Percentiles rank a stretch among this genome's conserved stretches.
Evolutionary conservation across 2,888 invertebrate genomes (phyloP).

Genomic region (Abrostola tripartita): DNA sequence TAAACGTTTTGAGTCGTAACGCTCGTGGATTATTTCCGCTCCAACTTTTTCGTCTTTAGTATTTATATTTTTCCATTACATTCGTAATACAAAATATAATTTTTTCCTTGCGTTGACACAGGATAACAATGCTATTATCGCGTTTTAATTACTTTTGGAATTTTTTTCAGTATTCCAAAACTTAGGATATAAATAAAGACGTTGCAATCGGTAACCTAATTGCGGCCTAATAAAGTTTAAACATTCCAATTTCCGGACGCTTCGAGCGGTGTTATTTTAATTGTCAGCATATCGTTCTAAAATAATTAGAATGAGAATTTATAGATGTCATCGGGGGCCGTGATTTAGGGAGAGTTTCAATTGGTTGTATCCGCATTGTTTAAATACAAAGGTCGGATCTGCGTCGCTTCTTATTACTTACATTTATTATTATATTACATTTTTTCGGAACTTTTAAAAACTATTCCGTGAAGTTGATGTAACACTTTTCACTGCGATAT

Average conservation of each 20-base stretch:
- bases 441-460: too few species aligned
- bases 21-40: slow-evolving; percentile 64
- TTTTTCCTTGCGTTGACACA: slow-evolving; percentile 56
- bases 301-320: slow-evolving; percentile 85
- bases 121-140: slow-evolving; percentile 46
- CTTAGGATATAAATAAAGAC: slow-evolving; percentile 54
- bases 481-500: too few species aligned
- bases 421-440: too few species aligned
- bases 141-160: slow-evolving; percentile 53
- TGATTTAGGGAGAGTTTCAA: slow-evolving; percentile 72
- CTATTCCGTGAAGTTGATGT: too few species aligned
- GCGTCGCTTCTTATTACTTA: slow-evolving; percentile 54
- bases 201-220: slow-evolving; percentile 72
- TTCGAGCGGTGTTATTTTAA: slow-evolving; percentile 78
- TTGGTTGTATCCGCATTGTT: slow-evolving; percentile 70
- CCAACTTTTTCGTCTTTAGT: slow-evolving; percentile 63
- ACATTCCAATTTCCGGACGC: slow-evolving; percentile 76
- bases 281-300: slow-evolving; percentile 78
- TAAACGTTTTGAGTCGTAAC: slow-evolving; percentile 71
- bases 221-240: slow-evolving; percentile 75
- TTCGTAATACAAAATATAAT: slow-evolving; percentile 62
- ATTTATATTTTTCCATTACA: slow-evolving; percentile 70
- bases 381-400: slow-evolving; percentile 64
- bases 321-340: slow-evolving; percentile 80
- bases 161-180: slow-evolving; percentile 2